A percentile compares a stretch with the other conserved stretches of the same genome.
Evolutionary conservation across 2,113 vertebrate species (phyloP).

Genomic region (Cranoglanis bouderius): DNA sequence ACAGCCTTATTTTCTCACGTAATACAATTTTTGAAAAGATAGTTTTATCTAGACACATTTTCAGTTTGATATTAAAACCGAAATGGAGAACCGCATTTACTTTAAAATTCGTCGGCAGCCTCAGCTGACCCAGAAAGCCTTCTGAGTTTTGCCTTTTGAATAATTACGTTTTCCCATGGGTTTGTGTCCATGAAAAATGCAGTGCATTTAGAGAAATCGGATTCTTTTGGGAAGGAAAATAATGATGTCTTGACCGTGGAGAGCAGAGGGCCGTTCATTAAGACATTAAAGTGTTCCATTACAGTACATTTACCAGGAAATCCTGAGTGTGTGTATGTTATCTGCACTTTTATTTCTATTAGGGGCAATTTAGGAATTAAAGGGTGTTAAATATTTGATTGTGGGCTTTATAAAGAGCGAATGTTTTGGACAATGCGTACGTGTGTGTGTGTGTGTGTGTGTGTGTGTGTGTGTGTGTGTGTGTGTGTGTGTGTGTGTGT

Average conservation of each 20-base stretch:
- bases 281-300: background rate
- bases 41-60: background rate
- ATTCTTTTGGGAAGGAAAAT: background rate
- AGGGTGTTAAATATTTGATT: background rate
- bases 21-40: background rate
- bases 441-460: background rate
- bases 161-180: background rate
- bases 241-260: background rate
- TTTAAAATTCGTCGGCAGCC: background rate
- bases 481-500: background rate
- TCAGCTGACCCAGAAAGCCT: background rate
- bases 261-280: slow-evolving; percentile 13
- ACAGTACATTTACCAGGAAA: background rate
- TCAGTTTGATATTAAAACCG: background rate
- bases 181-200: background rate
- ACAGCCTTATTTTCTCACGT: background rate
- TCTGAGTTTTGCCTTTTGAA: background rate
- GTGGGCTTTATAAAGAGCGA: background rate
- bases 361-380: background rate
- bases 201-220: background rate
- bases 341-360: background rate
- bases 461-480: background rate
- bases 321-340: background rate
- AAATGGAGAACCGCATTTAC: background rate
- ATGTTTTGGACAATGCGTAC: background rate